phyloP scores from a whole-genome alignment of 2,797 vertebrate species.

The Chaetophractus vellerosus region DNA sequence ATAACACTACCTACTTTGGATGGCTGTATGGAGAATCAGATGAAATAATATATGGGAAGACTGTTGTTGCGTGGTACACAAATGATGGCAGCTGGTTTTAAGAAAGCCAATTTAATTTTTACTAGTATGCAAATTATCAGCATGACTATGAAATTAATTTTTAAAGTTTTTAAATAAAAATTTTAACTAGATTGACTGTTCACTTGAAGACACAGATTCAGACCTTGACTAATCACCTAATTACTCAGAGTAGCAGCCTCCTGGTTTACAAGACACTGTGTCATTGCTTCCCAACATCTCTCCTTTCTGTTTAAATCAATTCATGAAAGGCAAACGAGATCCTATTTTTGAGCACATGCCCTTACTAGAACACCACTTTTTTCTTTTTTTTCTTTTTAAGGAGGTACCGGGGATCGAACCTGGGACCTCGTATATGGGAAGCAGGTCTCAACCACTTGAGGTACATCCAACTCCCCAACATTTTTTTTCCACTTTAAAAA shows the following conservation, averaged over 20 bases:
- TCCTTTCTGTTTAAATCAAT: neutral
- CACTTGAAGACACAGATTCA: constrained; percentile 39
- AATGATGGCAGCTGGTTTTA: neutral
- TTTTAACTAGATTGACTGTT: constrained; percentile 60
- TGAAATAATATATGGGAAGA: neutral
- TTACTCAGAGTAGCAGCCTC: neutral
- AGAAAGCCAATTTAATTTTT: neutral
- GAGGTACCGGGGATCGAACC: no score
- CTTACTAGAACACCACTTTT: neutral
- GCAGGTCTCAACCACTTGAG: no score
- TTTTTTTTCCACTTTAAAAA: constrained; percentile 53
- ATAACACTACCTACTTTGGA: neutral
- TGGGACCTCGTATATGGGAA: no score
- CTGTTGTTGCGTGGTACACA: neutral
- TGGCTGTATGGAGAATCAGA: neutral
- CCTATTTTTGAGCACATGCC: neutral
- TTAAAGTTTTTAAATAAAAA: constrained; percentile 50
- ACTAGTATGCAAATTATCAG: constrained; percentile 33
- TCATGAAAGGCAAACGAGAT: neutral
- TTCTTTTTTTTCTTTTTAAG: no score
- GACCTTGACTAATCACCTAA: neutral
- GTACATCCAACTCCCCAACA: neutral
- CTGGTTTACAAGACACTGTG: neutral
- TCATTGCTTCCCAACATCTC: neutral
- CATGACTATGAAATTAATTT: neutral